Percentiles rank a stretch among this genome's conserved stretches.
These are phyloP conservation scores for Oxygymnocypris stewartii DNA, from an alignment of 2,113 vertebrate genomes.

Conservation along the genomic window DNA sequence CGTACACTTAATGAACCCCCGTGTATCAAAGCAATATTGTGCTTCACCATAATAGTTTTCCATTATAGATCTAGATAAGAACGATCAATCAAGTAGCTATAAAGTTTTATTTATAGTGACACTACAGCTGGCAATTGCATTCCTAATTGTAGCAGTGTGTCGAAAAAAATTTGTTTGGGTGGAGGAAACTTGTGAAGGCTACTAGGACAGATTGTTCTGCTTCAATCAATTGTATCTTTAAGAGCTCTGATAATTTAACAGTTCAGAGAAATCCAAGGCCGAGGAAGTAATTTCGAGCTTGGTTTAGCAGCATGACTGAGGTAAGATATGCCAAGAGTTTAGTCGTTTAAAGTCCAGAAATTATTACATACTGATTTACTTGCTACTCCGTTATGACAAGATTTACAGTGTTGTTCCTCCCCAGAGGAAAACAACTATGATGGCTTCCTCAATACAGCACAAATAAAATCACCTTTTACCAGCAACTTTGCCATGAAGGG, in stretches of 20 bases:
- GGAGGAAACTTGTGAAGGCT: conserved; percentile 1
- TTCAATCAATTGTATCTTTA: conserved; percentile 13
- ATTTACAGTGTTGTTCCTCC: conserved; percentile 28
- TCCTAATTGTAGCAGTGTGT: neutral
- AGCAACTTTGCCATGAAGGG: neutral
- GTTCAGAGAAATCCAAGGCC: neutral
- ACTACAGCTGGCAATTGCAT: neutral
- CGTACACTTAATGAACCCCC: neutral
- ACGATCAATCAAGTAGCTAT: conserved; percentile 11
- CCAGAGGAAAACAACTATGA: neutral
- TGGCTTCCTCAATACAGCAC: neutral
- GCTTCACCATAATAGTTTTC: neutral
- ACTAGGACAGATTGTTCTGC: neutral
- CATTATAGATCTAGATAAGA: conserved; percentile 1
- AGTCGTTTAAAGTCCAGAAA: conserved; percentile 18
- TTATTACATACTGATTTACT: conserved; percentile 25
- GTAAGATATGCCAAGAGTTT: neutral
- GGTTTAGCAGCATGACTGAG: neutral
- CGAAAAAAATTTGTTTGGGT: neutral
- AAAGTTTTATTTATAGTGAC: conserved; percentile 4
- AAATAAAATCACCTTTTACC: neutral
- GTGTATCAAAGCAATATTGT: neutral
- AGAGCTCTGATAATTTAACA: conserved; percentile 17
- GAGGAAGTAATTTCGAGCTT: neutral
- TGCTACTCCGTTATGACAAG: conserved; percentile 34